Base-by-base conservation (phyloP, 2,888 invertebrate species). In the Aleiodes testaceus region DNA sequence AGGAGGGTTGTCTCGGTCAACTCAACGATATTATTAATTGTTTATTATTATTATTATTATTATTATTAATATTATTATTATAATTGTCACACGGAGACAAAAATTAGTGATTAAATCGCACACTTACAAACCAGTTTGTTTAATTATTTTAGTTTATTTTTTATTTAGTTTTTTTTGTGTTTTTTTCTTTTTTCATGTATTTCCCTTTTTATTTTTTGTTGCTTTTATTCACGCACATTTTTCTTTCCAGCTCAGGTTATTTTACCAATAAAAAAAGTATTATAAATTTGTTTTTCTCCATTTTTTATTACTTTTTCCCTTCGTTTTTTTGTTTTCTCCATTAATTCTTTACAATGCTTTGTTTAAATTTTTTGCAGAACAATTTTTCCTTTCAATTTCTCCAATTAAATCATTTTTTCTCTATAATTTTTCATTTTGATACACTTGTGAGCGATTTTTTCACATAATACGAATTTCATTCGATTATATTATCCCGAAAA, bases 101-200 rank as follows among this genome's bases (percentile, higher is more conserved):
- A 64, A 76, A 76, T 66, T 78, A 47, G 65, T 77, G 66, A 75
- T 74, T 76, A 77, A 77, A 76, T 77, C 69, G 69, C 74, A 76
- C 77, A 74, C 73, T 75, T 75, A 75, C 47, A 47, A 66, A 70
- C 49, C 65, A 55, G 18, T 45, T 65, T 42, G 44, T 72, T 70
- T 59, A 65, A 66, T 75, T 72, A 74, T 76, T 72, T 74, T 73
- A 69, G 73, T 55, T 59, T 73, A 63, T 68, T 55, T 75, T 78
- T 65, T 42, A 26, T 72, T 70, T 59, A 65, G 63, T 75, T 72
- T 73, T 76, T 72, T 74, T 73, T 67, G 73, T 55, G n/a, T n/a
- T n/a, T n/a, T 59, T 73, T 55, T 68, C 49, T 75, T 78, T 74
- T 70, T 65, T 73, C 74, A 73, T 77, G 63, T 71, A 72, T 73